Evolutionary conservation across 2,888 invertebrate species (phyloP).

Genomic region (Lasioglossum zephyrum): DNA sequence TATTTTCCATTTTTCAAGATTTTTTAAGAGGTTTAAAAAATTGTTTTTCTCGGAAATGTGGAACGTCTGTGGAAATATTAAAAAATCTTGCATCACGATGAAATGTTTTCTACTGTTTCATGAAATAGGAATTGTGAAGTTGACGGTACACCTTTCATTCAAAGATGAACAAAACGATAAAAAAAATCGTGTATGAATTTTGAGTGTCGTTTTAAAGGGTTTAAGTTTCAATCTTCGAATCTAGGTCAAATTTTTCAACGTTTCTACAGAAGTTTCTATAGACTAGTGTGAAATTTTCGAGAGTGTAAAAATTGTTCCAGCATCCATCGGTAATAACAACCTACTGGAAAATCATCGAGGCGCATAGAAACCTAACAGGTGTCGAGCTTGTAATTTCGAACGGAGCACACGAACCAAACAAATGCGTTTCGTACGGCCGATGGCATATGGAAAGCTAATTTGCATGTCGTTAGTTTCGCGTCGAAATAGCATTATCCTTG

Average conservation of each 20-base stretch:
- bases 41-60: neutral
- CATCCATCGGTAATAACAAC: neutral
- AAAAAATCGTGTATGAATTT: neutral
- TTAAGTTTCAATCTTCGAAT: neutral
- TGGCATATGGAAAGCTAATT: slow-evolving; percentile 1
- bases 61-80: neutral
- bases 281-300: neutral
- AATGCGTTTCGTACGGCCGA: neutral
- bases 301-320: no score
- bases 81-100: neutral
- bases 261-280: neutral
- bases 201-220: neutral
- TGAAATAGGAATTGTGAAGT: neutral
- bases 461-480: slow-evolving; percentile 9
- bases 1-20: neutral
- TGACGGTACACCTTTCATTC: neutral
- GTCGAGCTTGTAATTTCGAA: slow-evolving; percentile 4
- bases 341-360: neutral
- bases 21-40: neutral
- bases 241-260: neutral
- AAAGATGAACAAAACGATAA: neutral
- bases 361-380: neutral
- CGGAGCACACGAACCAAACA: neutral
- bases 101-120: neutral
- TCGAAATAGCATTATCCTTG: slow-evolving; percentile 21